Percentiles rank a stretch among this genome's conserved stretches.
phyloP scores from a whole-genome alignment of 2,113 vertebrate genomes.

The Porphyrio hochstetteri region DNA sequence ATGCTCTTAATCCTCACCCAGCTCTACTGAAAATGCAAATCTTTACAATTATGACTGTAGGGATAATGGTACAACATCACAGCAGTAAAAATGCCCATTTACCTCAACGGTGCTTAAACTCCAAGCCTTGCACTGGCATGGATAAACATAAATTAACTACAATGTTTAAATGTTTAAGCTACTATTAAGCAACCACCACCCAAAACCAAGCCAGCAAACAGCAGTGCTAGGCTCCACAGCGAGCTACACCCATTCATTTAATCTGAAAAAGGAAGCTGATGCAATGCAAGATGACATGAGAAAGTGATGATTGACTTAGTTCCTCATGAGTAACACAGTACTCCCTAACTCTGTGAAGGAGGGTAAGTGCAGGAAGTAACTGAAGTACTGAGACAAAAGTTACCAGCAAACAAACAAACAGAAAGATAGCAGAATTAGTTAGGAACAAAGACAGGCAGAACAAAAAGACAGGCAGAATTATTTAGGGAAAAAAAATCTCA shows the following conservation, averaged over 20 bases:
- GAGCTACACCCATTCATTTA: slow-evolving; percentile 53
- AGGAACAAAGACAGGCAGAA: background rate
- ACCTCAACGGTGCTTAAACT: background rate
- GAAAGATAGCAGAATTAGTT: background rate
- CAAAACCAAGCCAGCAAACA: slow-evolving; percentile 9
- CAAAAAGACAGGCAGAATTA: background rate
- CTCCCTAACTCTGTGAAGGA: slow-evolving; percentile 7
- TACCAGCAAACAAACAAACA: background rate
- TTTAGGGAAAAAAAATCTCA: background rate
- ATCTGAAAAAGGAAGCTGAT: slow-evolving; percentile 55
- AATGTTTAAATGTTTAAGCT: slow-evolving; percentile 10
- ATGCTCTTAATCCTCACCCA: slow-evolving; percentile 16
- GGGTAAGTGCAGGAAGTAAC: slow-evolving; percentile 23
- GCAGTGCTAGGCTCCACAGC: background rate
- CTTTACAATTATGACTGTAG: slow-evolving; percentile 30
- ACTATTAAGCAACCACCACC: background rate
- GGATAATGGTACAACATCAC: slow-evolving; percentile 13
- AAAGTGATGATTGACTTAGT: slow-evolving; percentile 47
- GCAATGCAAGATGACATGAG: slow-evolving; percentile 61
- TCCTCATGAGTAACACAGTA: slow-evolving; percentile 47
- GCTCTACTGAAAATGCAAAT: slow-evolving; percentile 33
- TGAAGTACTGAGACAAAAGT: slow-evolving; percentile 1
- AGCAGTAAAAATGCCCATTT: slow-evolving; percentile 11
- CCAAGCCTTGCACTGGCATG: background rate
- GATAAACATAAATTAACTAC: slow-evolving; percentile 49